A percentile compares a stretch with the other conserved stretches of the same genome.
Evolutionary conservation across 1,140 invertebrate genomes (phyloP).

Genomic region (Cydia pomonella): DNA sequence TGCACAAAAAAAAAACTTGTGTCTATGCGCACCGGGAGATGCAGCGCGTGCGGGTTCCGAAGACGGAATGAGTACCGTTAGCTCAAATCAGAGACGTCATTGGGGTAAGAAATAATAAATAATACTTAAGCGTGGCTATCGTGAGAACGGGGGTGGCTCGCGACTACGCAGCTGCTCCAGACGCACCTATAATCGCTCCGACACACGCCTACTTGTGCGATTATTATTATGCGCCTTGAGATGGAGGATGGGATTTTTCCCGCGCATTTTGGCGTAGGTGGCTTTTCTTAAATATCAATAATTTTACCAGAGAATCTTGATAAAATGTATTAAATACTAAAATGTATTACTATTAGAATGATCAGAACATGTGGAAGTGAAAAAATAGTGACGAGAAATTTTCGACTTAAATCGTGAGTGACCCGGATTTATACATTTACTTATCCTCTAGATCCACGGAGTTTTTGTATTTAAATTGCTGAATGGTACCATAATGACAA

Average conservation of each 20-base stretch:
- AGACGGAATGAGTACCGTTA: conserved; percentile 30
- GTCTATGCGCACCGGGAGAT: not conserved
- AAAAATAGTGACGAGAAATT: too few relatives aligned
- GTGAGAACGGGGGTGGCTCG: conserved; percentile 30
- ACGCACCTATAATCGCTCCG: conserved; percentile 8
- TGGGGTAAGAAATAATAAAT: conserved; percentile 31
- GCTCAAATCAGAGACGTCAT: conserved; percentile 17
- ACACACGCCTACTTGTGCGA: conserved; percentile 16
- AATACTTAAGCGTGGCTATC: conserved; percentile 18
- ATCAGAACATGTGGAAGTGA: too few relatives aligned
- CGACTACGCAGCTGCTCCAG: conserved; percentile 10
- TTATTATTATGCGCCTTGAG: conserved; percentile 26
- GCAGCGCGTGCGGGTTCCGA: not conserved
- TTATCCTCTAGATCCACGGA: too few relatives aligned
- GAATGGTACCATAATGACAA: too few relatives aligned
- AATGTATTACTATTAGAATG: too few relatives aligned
- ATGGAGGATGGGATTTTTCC: not conserved
- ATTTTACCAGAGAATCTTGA: too few relatives aligned
- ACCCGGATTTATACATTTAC: too few relatives aligned
- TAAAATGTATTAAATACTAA: too few relatives aligned
- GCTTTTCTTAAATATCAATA: too few relatives aligned
- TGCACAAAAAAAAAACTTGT: conserved; percentile 7
- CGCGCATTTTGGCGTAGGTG: not conserved
- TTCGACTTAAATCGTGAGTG: too few relatives aligned
- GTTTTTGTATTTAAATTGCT: too few relatives aligned